Evolutionary conservation across 2,113 vertebrate genomes (phyloP), one percentile per base, ranked within the genome.

Genomic region (Salvator merianae): DNA sequence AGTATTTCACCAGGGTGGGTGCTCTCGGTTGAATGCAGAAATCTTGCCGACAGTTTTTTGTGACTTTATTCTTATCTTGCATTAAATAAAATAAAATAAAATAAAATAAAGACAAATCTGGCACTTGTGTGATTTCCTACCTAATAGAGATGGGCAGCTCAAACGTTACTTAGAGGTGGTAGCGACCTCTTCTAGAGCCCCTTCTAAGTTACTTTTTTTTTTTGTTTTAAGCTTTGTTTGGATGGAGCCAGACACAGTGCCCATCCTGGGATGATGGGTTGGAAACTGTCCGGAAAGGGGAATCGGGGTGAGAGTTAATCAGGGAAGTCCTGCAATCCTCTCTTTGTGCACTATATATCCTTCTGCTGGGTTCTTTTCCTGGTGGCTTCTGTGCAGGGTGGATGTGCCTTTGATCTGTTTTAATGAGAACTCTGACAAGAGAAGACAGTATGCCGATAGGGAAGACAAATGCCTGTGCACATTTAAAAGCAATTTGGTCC

Each of bases 401-500:
- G 55, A 16, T 62, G 59, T 34, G 22, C 81, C 59, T 87, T 87
- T 83, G 80, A 72, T 87, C 68, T 66, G 4, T 78, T 84, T 79
- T 71, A 87, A 87, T 83, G 81, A 83, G 43, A 83, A 83, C 73
- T 78, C 68, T 83, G 69, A 65, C 32, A 55, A 68, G 68, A 53
- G 55, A 79, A 32, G 76, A 66, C 80, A 73, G 1, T 20, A 22
- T 68, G 53, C 16, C 36, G 36, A 32, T 1, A 1, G 30, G 10
- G 77, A 90, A 77, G 20, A 82, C 43, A 38, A 69, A 43, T 81
- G 34, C 82, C 50, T 4, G 59, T 81, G 83, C n/a, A 24, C 30
- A 28, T 72, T 59, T 70, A 84, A 14, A 86, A 83, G n/a, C 47
- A 53, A 50, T 85, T 88, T 85, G 80, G 84, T 77, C 86, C 62